Percentiles rank a stretch among this genome's conserved stretches.
Conservation (phyloP, 2,113 vertebrate genomes). For the Anguilla rostrata region DNA sequence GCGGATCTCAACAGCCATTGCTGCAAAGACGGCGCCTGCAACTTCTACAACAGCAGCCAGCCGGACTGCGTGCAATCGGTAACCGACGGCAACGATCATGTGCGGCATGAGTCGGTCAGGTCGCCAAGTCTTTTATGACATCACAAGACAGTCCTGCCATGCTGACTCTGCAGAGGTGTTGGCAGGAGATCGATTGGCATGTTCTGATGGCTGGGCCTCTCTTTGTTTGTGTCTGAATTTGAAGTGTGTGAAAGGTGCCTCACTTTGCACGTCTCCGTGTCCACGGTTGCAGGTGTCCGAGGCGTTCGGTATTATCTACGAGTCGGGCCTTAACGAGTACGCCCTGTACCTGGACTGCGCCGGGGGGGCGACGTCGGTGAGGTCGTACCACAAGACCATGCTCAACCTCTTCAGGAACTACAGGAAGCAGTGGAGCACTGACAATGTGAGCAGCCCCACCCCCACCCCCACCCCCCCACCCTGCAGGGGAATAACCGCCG, state of each 20-base stretch:
- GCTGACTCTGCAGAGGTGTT: too few species aligned
- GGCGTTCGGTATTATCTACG: conserved; percentile 62
- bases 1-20: conserved; percentile 66
- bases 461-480: neutral
- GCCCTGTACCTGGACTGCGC: conserved; percentile 71
- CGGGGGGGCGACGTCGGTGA: conserved; percentile 42
- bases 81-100: conserved; percentile 12
- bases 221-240: too few species aligned
- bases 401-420: conserved; percentile 62
- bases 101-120: neutral
- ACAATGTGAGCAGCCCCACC: conserved; percentile 37
- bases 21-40: conserved; percentile 61
- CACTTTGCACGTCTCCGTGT: too few species aligned
- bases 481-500: neutral
- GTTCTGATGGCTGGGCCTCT: too few species aligned
- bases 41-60: conserved; percentile 63
- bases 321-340: conserved; percentile 68
- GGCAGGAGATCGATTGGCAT: too few species aligned
- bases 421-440: conserved; percentile 39
- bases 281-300: conserved; percentile 46
- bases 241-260: too few species aligned
- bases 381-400: conserved; percentile 58
- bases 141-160: neutral
- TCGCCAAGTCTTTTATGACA: neutral
- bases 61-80: conserved; percentile 50